A percentile compares a stretch with the other conserved stretches of the same genome.
Evolutionary conservation across 2,797 vertebrate genomes (phyloP).

Genomic region (Gephyroberyx darwinii): DNA sequence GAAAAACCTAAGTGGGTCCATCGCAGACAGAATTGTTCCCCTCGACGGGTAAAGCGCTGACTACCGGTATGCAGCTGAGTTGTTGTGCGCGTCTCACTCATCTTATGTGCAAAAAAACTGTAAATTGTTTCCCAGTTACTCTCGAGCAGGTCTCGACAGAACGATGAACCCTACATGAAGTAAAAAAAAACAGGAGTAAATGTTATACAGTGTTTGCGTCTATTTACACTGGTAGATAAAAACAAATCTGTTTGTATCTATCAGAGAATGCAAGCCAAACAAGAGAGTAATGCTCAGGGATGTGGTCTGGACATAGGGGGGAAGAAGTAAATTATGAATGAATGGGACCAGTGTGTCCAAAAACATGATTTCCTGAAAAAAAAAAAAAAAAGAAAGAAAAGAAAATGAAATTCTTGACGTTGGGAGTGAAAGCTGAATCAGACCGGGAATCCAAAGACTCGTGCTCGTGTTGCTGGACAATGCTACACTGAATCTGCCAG

Average conservation of each 20-base stretch:
- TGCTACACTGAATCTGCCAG: background rate
- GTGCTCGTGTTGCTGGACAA: no score
- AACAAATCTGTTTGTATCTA: conserved; percentile 8
- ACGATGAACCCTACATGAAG: conserved; percentile 20
- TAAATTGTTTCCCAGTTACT: conserved; percentile 35
- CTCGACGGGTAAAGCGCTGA: conserved; percentile 18
- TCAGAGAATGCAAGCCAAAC: conserved; percentile 29
- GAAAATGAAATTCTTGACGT: background rate
- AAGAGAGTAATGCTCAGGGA: conserved; percentile 29
- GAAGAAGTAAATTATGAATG: no score
- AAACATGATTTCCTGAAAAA: background rate
- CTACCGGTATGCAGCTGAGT: conserved; percentile 9
- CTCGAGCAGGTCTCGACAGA: conserved; percentile 8
- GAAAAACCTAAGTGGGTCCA: background rate
- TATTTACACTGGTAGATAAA: conserved; percentile 19
- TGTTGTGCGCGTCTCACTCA: background rate
- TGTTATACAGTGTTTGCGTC: conserved; percentile 15
- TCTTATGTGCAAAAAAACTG: background rate
- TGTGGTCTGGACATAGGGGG: no score
- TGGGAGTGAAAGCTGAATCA: no score
- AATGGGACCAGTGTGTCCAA: no score
- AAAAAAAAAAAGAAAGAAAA: background rate
- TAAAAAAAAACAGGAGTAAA: conserved; percentile 27
- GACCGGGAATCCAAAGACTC: no score
- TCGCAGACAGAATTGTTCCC: conserved; percentile 19